Conservation (phyloP, 2,113 vertebrate species). For the Phainopepla nitens region DNA sequence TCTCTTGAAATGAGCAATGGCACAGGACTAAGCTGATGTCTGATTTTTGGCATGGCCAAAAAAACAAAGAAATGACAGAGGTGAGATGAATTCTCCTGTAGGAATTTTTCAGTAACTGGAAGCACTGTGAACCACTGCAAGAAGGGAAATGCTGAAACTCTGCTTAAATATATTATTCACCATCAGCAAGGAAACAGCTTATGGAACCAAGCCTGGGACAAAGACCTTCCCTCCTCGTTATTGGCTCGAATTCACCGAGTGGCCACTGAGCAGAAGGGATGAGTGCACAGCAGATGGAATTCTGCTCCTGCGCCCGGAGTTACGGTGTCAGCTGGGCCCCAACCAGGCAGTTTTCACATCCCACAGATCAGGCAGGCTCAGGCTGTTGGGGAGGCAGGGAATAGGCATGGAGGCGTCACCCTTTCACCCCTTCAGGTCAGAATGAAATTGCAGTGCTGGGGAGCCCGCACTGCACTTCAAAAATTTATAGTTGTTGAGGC, state of each 20-base stretch:
- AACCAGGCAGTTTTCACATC: neutral
- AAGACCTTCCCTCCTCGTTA: neutral
- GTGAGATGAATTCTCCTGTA: neutral
- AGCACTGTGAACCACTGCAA: neutral
- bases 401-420: neutral
- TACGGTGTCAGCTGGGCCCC: neutral
- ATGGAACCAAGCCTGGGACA: neutral
- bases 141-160: neutral
- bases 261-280: neutral
- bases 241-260: fast-evolving
- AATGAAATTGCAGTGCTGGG: neutral
- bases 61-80: neutral
- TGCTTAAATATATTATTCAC: neutral
- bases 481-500: neutral
- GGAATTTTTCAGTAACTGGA: neutral
- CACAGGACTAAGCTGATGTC: neutral
- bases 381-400: neutral
- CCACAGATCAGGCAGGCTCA: neutral
- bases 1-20: neutral
- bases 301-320: neutral
- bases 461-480: neutral
- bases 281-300: neutral
- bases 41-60: neutral
- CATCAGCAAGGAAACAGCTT: neutral
- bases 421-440: neutral